A percentile compares a stretch with the other conserved stretches of the same genome.
Conservation (phyloP, 2,113 vertebrate species). For the Lophura nycthemera region DNA sequence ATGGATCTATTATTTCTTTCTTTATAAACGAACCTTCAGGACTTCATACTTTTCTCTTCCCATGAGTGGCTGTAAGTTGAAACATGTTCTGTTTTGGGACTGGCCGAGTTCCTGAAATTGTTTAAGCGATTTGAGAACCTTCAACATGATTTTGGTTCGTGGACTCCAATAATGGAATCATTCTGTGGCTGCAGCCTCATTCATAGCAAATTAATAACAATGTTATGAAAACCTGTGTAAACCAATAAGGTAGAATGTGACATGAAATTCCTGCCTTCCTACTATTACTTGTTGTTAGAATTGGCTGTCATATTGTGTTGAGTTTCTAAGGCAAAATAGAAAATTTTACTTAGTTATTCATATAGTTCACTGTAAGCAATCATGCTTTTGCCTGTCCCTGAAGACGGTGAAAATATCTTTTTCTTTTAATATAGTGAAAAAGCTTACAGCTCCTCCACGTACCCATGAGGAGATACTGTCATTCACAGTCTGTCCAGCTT, state of each 20-base stretch:
- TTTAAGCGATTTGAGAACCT: neutral
- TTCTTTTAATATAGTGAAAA: neutral
- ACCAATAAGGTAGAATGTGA: slow-evolving; percentile 26
- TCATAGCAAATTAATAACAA: slow-evolving; percentile 10
- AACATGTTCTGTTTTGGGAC: neutral
- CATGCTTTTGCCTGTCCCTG: neutral
- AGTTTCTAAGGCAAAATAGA: neutral
- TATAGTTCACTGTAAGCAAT: neutral
- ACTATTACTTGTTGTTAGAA: neutral
- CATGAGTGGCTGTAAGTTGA: neutral
- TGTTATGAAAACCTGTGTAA: slow-evolving; percentile 46
- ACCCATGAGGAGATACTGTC: neutral
- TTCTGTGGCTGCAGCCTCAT: slow-evolving; percentile 18
- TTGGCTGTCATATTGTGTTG: neutral
- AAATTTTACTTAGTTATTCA: neutral
- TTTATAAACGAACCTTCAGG: neutral
- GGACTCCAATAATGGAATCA: neutral
- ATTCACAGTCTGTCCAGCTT: neutral
- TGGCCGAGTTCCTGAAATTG: slow-evolving; percentile 5
- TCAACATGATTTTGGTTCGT: neutral
- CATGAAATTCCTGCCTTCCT: neutral
- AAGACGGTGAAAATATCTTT: neutral
- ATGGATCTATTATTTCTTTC: neutral
- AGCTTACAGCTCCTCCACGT: neutral
- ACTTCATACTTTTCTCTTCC: neutral